phyloP scores from a whole-genome alignment of 2,888 invertebrate genomes.

The Cantharis lateralis region DNA sequence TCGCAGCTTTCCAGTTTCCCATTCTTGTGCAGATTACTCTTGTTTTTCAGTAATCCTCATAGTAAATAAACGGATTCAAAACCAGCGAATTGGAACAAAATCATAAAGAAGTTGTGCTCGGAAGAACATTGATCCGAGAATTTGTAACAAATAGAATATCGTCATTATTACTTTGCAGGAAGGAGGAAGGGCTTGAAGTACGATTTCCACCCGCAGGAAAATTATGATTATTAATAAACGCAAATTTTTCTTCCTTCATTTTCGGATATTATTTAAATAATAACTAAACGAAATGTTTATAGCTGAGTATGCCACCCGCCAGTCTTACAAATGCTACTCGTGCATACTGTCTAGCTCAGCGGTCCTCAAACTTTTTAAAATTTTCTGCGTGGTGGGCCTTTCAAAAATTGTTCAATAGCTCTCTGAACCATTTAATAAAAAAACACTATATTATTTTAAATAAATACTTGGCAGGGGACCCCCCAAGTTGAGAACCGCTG shows the following conservation, averaged over 20 bases:
- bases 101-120: neutral
- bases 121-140: neutral
- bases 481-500: too few relatives aligned
- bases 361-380: too few relatives aligned
- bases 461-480: too few relatives aligned
- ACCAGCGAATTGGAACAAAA: neutral
- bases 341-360: too few relatives aligned
- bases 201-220: neutral
- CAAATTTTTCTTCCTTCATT: neutral
- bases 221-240: too few relatives aligned
- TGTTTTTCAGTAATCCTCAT: neutral
- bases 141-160: neutral
- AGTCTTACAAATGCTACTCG: neutral
- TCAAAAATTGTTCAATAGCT: too few relatives aligned
- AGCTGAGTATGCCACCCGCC: neutral
- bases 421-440: too few relatives aligned
- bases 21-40: neutral
- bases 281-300: neutral
- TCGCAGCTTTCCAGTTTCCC: neutral
- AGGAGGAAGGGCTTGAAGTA: neutral
- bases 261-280: neutral
- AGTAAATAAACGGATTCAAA: neutral
- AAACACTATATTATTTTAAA: too few relatives aligned
- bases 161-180: neutral
- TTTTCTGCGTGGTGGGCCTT: too few relatives aligned